Conservation (phyloP, 1,140 invertebrate species). For the Stegodyphus dumicola region DNA sequence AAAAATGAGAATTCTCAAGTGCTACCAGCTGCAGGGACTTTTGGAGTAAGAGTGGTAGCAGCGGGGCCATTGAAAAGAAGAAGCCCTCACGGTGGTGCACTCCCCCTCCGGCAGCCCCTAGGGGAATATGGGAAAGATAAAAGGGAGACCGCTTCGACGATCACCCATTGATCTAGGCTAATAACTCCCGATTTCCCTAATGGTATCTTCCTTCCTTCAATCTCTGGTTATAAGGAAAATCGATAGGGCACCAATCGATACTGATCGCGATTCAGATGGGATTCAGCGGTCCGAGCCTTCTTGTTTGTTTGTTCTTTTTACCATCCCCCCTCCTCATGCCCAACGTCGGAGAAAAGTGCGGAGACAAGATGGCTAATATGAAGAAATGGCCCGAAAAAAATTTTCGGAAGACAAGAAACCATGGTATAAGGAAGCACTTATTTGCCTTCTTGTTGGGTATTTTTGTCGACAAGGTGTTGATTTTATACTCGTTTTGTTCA, state of each 20-base stretch:
- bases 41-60: not conserved
- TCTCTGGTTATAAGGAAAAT: constrained; percentile 49
- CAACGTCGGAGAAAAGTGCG: not conserved
- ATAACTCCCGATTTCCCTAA: constrained; percentile 59
- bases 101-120: not conserved
- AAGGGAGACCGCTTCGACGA: constrained; percentile 40
- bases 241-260: constrained; percentile 33
- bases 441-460: too few relatives aligned
- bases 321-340: not conserved
- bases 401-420: too few relatives aligned
- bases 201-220: constrained; percentile 56
- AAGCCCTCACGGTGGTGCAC: not conserved
- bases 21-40: not conserved
- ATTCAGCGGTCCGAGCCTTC: constrained; percentile 44
- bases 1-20: not conserved
- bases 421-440: too few relatives aligned
- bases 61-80: constrained; percentile 20
- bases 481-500: too few relatives aligned
- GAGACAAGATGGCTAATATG: constrained; percentile 39
- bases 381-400: constrained; percentile 20
- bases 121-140: constrained; percentile 39
- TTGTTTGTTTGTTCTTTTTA: constrained; percentile 3
- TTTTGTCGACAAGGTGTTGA: too few relatives aligned
- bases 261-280: constrained; percentile 55
- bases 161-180: constrained; percentile 58